A percentile compares a stretch with the other conserved stretches of the same genome.
Evolutionary conservation across 1,140 invertebrate genomes (phyloP).

Genomic region (Eriosoma lanigerum): DNA sequence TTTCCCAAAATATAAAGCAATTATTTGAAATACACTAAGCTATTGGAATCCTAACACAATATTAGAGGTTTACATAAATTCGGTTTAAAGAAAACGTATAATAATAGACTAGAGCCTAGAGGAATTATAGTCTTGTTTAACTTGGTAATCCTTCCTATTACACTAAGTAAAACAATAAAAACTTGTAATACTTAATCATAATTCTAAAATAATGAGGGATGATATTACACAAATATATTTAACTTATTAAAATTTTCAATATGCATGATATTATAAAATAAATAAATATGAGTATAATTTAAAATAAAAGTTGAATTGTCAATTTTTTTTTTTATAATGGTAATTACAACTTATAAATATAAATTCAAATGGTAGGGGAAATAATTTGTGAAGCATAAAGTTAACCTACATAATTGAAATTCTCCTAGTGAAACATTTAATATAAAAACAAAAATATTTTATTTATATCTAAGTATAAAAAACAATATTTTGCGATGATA

Average conservation of each 20-base stretch:
- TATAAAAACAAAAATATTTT: no score
- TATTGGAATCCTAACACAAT: constrained; percentile 2
- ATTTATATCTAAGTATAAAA: no score
- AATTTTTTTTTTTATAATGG: no score
- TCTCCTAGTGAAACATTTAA: no score
- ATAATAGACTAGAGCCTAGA: background rate
- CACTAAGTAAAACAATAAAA: background rate
- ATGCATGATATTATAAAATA: no score
- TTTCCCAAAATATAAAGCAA: constrained; percentile 11
- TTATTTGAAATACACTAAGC: background rate
- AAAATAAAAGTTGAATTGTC: no score
- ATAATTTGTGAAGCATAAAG: no score
- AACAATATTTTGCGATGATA: background rate
- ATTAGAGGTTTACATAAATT: background rate
- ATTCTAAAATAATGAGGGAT: background rate
- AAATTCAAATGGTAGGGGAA: no score
- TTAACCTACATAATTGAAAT: no score
- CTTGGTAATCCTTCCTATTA: background rate
- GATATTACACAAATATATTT: background rate
- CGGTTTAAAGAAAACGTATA: constrained; percentile 11
- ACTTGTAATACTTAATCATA: background rate
- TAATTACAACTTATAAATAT: no score
- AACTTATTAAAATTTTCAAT: no score
- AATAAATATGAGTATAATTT: no score
- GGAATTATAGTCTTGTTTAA: background rate